Percentiles rank a stretch among this genome's conserved stretches.
Evolutionary conservation across 2,797 vertebrate species (phyloP).

Genomic region (Furcifer pardalis): DNA sequence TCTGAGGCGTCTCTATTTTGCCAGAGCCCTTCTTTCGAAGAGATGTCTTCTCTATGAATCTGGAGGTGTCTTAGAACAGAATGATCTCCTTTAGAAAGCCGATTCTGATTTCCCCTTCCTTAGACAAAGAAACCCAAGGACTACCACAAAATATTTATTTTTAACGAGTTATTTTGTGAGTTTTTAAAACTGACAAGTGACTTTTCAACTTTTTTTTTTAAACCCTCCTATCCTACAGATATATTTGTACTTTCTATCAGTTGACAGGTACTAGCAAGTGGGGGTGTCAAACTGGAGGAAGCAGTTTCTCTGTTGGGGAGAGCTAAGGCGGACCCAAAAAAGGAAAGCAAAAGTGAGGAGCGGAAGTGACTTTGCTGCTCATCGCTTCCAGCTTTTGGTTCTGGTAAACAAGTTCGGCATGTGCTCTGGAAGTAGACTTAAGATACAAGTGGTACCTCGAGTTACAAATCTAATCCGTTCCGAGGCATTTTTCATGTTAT

Average conservation of each 20-base stretch:
- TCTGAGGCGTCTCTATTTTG: background rate
- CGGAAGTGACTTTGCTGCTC: background rate
- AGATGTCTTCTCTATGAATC: background rate
- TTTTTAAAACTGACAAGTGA: background rate
- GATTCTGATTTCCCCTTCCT: background rate
- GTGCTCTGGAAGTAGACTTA: too few relatives aligned
- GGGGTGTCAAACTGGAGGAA: too few relatives aligned
- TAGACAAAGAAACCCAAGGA: background rate
- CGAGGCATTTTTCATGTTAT: too few relatives aligned
- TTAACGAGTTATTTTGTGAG: background rate
- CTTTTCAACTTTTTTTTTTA: background rate
- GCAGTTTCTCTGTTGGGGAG: accelerated
- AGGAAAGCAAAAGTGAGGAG: too few relatives aligned
- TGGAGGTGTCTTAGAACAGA: background rate
- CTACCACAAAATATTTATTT: background rate
- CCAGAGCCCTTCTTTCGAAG: background rate
- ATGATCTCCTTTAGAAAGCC: background rate
- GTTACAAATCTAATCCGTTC: too few relatives aligned
- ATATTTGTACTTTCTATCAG: background rate
- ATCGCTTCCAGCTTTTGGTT: background rate
- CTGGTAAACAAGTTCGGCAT: too few relatives aligned
- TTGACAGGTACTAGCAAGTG: background rate
- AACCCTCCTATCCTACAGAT: background rate
- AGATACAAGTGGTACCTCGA: too few relatives aligned
- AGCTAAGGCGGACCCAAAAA: too few relatives aligned